These are phyloP conservation scores for Porites evermanni DNA, from an alignment of 92 coral and sea anemone genomes.

Conservation along the genomic window DNA sequence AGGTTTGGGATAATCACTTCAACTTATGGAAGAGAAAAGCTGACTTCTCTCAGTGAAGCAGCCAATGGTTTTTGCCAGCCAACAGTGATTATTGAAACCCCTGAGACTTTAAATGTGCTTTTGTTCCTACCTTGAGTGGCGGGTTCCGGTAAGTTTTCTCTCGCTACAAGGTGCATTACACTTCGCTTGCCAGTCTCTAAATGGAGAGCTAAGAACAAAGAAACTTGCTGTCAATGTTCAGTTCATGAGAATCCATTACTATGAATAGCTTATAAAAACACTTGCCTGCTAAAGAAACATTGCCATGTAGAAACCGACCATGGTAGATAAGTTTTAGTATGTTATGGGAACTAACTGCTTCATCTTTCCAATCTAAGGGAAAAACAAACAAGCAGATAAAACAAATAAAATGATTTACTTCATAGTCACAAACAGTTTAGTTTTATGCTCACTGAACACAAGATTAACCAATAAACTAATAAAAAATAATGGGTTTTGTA, in stretches of 20 bases:
- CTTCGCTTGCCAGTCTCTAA: constrained; percentile 94
- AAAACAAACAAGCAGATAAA: background rate
- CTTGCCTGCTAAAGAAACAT: constrained; percentile 96
- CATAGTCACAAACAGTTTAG: too few relatives aligned
- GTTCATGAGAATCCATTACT: background rate
- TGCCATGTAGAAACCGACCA: constrained; percentile 98
- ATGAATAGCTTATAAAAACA: background rate
- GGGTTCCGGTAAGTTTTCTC: constrained; percentile 98
- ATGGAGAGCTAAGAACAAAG: constrained; percentile 77
- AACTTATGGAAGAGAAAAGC: too few relatives aligned
- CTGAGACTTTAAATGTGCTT: background rate
- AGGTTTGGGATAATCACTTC: too few relatives aligned
- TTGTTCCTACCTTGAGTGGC: constrained; percentile 86
- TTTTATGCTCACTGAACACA: too few relatives aligned
- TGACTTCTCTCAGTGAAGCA: too few relatives aligned
- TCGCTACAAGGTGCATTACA: constrained; percentile 97
- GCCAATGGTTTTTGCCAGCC: too few relatives aligned
- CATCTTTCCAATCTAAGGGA: constrained; percentile 87
- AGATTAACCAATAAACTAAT: too few relatives aligned
- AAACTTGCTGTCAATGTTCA: background rate
- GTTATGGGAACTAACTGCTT: constrained; percentile 90
- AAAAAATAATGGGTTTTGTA: too few relatives aligned
- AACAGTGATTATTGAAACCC: too few relatives aligned
- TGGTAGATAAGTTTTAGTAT: constrained; percentile 95
- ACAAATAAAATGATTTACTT: too few relatives aligned